Percentiles rank a stretch among this genome's conserved stretches.
These are phyloP conservation scores for Petrocephalus schoutedeni DNA, from an alignment of 2,797 vertebrate species.

Conservation along the genomic window DNA sequence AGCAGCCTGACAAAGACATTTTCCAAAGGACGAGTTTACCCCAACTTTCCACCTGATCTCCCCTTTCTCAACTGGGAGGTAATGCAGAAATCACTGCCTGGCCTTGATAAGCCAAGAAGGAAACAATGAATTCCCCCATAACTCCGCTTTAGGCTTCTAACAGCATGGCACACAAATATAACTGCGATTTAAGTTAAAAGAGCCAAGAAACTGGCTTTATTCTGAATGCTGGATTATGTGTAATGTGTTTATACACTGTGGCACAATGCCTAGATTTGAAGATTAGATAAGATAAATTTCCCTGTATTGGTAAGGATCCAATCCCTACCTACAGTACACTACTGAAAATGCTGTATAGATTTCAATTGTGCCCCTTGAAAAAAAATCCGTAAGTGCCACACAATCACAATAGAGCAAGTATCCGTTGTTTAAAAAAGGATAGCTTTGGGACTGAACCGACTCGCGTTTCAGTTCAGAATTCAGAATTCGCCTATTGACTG, in stretches of 20 bases:
- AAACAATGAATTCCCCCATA: neutral
- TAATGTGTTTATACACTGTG: neutral
- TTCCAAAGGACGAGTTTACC: neutral
- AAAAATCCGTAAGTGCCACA: neutral
- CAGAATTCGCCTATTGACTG: neutral
- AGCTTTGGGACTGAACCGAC: neutral
- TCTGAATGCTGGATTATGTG: neutral
- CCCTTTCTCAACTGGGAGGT: neutral
- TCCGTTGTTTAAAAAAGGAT: neutral
- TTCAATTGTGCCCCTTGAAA: neutral
- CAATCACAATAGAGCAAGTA: neutral
- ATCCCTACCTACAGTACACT: slow-evolving; percentile 12
- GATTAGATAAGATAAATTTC: neutral
- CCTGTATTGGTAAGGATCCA: neutral
- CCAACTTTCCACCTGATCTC: neutral
- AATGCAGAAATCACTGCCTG: neutral
- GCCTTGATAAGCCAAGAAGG: neutral
- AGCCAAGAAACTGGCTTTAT: neutral
- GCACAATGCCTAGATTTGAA: neutral
- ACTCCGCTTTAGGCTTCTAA: neutral
- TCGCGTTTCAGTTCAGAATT: too few relatives aligned
- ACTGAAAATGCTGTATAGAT: neutral
- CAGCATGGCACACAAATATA: neutral
- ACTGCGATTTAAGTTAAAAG: neutral
- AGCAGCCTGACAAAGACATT: neutral